Base-by-base conservation (phyloP, 1,140 invertebrate species). In the Probaryconus sp. region DNA sequence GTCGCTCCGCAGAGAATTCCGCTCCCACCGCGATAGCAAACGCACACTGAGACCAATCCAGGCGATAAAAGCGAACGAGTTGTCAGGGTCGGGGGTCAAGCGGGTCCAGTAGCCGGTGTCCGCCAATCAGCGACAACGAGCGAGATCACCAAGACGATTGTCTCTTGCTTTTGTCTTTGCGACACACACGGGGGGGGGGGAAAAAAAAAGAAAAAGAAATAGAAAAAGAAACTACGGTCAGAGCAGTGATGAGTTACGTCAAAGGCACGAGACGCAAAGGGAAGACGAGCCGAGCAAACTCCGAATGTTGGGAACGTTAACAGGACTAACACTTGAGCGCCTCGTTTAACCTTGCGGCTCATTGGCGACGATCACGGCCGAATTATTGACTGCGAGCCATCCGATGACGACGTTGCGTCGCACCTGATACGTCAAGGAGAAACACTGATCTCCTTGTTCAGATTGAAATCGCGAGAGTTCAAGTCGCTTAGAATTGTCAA, bases 1-100 rank as follows among this genome's bases (percentile, higher is more conserved):
- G 85, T 86, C 85, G 85, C 85, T 87, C 84, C 82, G 86, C 85
- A 87, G 78, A 87, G 86, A 86, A 88, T 88, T 88, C 85, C 84
- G 83, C 83, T 86, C 85, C 76, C 76, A 78, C 64, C 67, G 71
- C 58, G 61, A 30, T 58, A 38, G 72, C 60, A 31, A 33, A 53
- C 61, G 40, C 53, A 61, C 72, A 53, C 58, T 26, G 60, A 40
- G 60, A 70, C 55, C 63, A 75, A 78, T 73, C 61, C 71, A 60
- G 63, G 72, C 65, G 76, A 78, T 78, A 78, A 74, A 78, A 64
- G 63, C 76, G 67, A 78, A 78, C 71, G 71, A 78, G 76, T 78
- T 70, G 71, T 67, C 71, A 68, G 76, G 64, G 63, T 74, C 56
- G 51, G 67, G 50, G 76, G 70, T 78, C 76, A 78, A 77, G 70